Evolutionary conservation across 2,113 vertebrate species (phyloP).

Genomic region (Pogonocichla stellata): DNA sequence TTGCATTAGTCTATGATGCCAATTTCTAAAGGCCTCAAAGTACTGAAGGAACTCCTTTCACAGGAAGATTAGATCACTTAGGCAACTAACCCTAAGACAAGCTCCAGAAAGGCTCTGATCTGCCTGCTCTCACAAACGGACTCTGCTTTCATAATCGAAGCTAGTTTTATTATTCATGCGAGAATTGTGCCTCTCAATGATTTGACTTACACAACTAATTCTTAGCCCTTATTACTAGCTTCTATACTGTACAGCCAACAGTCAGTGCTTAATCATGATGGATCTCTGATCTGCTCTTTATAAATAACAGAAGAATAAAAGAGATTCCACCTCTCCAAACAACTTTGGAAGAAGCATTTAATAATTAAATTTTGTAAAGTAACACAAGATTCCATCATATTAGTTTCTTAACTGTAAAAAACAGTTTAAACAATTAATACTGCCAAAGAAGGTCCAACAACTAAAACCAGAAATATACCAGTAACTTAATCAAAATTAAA

Average conservation of each 20-base stretch:
- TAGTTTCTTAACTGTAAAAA: not conserved
- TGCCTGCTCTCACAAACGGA: not conserved
- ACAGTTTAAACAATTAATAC: not conserved
- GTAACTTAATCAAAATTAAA: not conserved
- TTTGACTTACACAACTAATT: not conserved
- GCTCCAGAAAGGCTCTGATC: not conserved
- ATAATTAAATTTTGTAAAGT: not conserved
- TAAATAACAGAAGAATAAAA: not conserved
- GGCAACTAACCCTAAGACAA: not conserved
- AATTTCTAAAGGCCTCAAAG: not conserved
- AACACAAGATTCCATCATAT: not conserved
- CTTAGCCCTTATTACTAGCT: not conserved
- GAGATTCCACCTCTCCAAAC: not conserved
- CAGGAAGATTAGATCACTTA: not conserved
- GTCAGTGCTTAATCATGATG: not conserved
- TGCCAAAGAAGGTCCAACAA: not conserved
- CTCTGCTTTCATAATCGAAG: not conserved
- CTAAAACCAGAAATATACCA: not conserved
- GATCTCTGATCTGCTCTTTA: not conserved
- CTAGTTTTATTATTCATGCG: rapidly evolving
- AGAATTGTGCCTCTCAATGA: not conserved
- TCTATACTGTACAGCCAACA: not conserved
- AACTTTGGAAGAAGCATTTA: not conserved
- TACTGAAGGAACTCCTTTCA: not conserved
- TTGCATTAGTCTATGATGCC: not conserved